Percentiles rank a stretch among this genome's conserved stretches.
Evolutionary conservation across 1,140 invertebrate species (phyloP).

Genomic region (Listronotus bonariensis): DNA sequence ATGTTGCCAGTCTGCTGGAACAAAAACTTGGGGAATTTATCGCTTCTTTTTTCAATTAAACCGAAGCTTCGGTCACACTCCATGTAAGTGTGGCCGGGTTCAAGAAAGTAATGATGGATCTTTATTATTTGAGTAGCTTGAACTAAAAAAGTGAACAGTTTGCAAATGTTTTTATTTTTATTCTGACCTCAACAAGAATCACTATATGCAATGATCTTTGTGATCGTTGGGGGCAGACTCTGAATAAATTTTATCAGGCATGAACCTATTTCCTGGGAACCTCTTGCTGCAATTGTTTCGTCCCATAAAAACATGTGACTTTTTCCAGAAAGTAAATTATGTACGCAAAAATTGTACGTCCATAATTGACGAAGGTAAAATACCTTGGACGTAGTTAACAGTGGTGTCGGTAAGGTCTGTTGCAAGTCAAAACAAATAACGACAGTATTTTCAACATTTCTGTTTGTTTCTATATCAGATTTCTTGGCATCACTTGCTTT

Average conservation of each 20-base stretch:
- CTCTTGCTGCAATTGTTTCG: slow-evolving; percentile 8
- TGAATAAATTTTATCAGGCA: slow-evolving; percentile 15
- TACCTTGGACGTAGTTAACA: slow-evolving; percentile 10
- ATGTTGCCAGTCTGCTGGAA: slow-evolving; percentile 2
- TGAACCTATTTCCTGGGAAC: slow-evolving; percentile 2
- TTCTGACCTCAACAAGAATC: not conserved
- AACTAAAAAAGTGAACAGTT: slow-evolving; percentile 17
- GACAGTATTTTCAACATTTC: slow-evolving; percentile 10
- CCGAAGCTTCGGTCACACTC: slow-evolving; percentile 12
- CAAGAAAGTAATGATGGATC: slow-evolving; percentile 11
- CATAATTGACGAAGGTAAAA: slow-evolving; percentile 14
- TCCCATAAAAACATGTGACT: slow-evolving; percentile 12
- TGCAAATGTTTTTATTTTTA: slow-evolving; percentile 12
- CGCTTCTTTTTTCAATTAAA: slow-evolving; percentile 12
- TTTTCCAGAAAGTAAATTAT: slow-evolving; percentile 11
- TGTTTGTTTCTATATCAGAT: slow-evolving; percentile 11
- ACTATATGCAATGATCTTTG: slow-evolving; percentile 12
- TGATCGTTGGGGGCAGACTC: slow-evolving; percentile 3
- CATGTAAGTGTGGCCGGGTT: slow-evolving; percentile 1
- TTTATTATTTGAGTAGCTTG: slow-evolving; percentile 8
- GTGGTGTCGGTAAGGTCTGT: slow-evolving; percentile 16
- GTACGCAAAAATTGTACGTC: slow-evolving; percentile 11
- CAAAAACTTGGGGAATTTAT: slow-evolving; percentile 15
- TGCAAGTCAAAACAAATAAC: slow-evolving; percentile 17
- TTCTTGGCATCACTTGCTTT: slow-evolving; percentile 11